phyloP scores from a whole-genome alignment of 2,888 invertebrate genomes.

The Pterostichus madidus region DNA sequence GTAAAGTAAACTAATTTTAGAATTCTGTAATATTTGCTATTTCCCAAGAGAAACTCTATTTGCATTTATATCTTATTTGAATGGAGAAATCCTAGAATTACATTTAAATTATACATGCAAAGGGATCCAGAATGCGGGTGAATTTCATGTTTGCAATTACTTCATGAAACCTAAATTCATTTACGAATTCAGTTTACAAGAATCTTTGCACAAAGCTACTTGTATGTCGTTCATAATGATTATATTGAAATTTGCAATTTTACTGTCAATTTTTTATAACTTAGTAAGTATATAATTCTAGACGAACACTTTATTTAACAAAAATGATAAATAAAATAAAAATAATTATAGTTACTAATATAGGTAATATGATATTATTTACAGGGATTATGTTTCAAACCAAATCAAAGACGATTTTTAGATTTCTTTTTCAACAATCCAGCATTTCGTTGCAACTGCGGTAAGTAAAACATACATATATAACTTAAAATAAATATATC shows the following conservation, averaged over 20 bases:
- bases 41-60: conserved; percentile 2
- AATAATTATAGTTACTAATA: no score
- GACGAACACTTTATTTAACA: not conserved
- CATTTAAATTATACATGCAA: conserved; percentile 31
- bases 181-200: conserved; percentile 12
- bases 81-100: conserved; percentile 19
- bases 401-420: conserved; percentile 69
- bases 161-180: not conserved
- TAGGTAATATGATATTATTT: conserved; percentile 20
- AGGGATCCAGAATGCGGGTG: conserved; percentile 4
- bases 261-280: conserved; percentile 22
- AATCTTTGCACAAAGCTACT: not conserved
- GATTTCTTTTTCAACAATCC: conserved; percentile 70
- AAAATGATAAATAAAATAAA: no score
- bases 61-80: conserved; percentile 25
- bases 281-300: not conserved
- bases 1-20: not conserved
- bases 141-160: not conserved
- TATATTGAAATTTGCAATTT: conserved; percentile 2
- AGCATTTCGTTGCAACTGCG: conserved; percentile 71
- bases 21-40: conserved; percentile 7
- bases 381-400: conserved; percentile 38
- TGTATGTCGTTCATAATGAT: not conserved
- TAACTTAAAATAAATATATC: no score
- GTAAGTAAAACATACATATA: no score